Conservation (phyloP, 2,113 vertebrate genomes). For the Gymnocephalus cernua region DNA sequence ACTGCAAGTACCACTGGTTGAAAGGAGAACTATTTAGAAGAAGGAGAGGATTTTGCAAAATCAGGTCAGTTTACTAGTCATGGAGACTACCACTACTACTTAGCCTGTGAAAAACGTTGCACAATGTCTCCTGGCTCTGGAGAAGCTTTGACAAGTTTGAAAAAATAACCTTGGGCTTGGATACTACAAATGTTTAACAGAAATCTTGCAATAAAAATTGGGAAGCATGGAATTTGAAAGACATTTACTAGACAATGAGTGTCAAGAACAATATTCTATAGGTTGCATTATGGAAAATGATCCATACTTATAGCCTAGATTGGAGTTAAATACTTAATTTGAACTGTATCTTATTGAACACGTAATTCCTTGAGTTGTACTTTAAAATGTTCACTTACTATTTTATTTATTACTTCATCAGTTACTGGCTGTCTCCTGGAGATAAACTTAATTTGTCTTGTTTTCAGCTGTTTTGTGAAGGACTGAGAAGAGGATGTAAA, state of each 20-base stretch:
- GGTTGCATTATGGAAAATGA: background rate
- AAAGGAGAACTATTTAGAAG: background rate
- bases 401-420: background rate
- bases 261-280: background rate
- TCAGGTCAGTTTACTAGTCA: background rate
- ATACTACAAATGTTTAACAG: background rate
- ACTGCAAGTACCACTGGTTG: background rate
- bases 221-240: background rate
- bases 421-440: background rate
- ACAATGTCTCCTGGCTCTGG: background rate
- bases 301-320: background rate
- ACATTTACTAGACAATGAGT: background rate
- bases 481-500: background rate
- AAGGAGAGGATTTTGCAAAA: background rate
- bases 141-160: background rate
- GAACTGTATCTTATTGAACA: background rate
- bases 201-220: background rate
- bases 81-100: no score
- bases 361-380: background rate
- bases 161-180: background rate
- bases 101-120: background rate
- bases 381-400: background rate
- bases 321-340: background rate
- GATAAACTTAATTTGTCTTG: background rate
- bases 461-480: slow-evolving; percentile 4